Evolutionary conservation across 92 coral and sea anemone species (phyloP), one percentile per base, ranked within the genome.

Genomic region (Desmophyllum pertusum): DNA sequence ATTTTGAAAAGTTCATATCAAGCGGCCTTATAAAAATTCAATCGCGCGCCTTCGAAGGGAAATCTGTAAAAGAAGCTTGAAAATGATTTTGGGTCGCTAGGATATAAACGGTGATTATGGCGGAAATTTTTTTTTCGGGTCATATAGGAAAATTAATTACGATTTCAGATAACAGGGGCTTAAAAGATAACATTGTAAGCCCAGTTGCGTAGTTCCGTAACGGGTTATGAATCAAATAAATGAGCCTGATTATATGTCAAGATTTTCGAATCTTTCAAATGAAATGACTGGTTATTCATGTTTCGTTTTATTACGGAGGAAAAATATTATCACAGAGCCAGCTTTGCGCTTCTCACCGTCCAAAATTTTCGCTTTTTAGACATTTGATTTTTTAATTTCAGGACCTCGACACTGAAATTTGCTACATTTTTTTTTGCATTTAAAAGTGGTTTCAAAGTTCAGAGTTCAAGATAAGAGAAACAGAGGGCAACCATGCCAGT

Each of bases 161-260:
- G 27, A 57, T 50, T 21, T 42, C 23, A 57, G 79, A 71, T 72
- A 72, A 82, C 30, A 61, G 42, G 36, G 39, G 43, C 36, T 57
- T 29, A 38, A 52, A 10, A 53, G 79, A 82, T 72, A 55, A 46
- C 70, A 55, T 82, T 72, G 68, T 51, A 4, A 71, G 29, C 3
- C 77, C 68, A 38, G 71, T 57, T 40, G 40, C 43, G 9, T 72
- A 68, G 84, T 82, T 73, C 86, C 86, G 86, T 73, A 55, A 82
- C 86, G 86, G 86, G 86, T 71, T 72, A 29, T 82, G 86, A 55
- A 55, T 82, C 55, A 79, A 82, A 82, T 59, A 72, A 72, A 71
- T 55, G 79, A 82, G 55, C 55, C 72, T 39, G 86, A 82, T 72
- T 72, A 41, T n/a, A n/a, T n/a, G 71, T 71, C 61, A 59, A 55